Evolutionary conservation across 2,888 invertebrate species (phyloP).

Genomic region (Eupithecia pulchellata): DNA sequence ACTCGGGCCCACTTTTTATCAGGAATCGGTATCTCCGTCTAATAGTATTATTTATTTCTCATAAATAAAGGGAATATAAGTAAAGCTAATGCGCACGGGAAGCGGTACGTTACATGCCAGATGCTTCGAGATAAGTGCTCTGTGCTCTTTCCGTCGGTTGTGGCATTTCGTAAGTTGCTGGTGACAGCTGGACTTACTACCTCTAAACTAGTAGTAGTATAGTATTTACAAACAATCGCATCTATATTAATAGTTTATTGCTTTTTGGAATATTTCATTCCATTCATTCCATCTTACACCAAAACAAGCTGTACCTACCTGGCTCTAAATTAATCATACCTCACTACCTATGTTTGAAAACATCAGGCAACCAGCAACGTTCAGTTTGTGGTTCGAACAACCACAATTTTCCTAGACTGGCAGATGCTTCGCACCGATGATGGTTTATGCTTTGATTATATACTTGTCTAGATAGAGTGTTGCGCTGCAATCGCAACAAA

Average conservation of each 20-base stretch:
- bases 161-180: conserved; percentile 70
- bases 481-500: too few relatives aligned
- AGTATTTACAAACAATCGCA: conserved; percentile 67
- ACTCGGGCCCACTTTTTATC: conserved; percentile 85
- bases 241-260: conserved; percentile 54
- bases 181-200: conserved; percentile 65
- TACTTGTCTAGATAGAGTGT: too few relatives aligned
- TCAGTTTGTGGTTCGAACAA: neutral
- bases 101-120: conserved; percentile 80
- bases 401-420: neutral
- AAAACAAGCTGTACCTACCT: neutral
- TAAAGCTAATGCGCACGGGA: conserved; percentile 81
- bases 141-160: conserved; percentile 64
- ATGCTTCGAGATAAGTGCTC: conserved; percentile 76
- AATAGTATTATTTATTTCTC: conserved; percentile 86
- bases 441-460: conserved; percentile 16
- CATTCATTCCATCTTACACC: neutral
- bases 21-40: conserved; percentile 85
- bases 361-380: neutral
- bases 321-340: neutral
- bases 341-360: neutral
- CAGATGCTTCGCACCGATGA: neutral
- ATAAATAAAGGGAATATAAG: conserved; percentile 84
- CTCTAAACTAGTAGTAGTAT: conserved; percentile 60
- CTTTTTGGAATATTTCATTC: conserved; percentile 31